Conservation (phyloP, 2,113 vertebrate genomes). For the Ptychochromis oligacanthus region DNA sequence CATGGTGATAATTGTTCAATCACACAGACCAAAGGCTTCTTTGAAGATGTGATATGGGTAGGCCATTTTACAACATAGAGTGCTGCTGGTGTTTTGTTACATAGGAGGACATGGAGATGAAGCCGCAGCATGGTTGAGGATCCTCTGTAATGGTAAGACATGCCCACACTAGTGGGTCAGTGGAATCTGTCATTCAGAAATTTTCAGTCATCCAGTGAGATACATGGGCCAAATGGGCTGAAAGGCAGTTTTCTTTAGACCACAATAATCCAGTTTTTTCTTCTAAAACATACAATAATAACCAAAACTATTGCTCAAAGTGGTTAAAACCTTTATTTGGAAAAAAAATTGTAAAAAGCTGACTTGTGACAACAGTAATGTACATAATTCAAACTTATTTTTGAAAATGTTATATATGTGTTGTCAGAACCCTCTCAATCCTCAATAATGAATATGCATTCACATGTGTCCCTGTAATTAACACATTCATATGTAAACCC, state of each 20-base stretch:
- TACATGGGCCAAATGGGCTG: neutral
- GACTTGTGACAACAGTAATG: neutral
- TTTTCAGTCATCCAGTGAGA: conserved; percentile 43
- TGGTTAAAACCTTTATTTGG: neutral
- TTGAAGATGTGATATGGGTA: conserved; percentile 65
- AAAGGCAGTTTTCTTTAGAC: conserved; percentile 5
- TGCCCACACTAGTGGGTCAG: conserved; percentile 70
- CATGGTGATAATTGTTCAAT: conserved; percentile 80
- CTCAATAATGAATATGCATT: conserved; percentile 35
- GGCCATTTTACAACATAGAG: conserved; percentile 28
- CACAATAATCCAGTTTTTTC: neutral
- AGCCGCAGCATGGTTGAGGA: conserved; percentile 32
- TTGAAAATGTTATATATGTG: neutral
- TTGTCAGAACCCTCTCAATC: conserved; percentile 9
- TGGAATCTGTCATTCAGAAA: conserved; percentile 46
- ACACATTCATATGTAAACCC: conserved; percentile 9
- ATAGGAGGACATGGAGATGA: conserved; percentile 30
- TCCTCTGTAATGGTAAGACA: conserved; percentile 46
- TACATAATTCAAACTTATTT: neutral
- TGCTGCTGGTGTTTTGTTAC: conserved; percentile 73
- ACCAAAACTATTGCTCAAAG: neutral
- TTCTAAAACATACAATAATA: neutral
- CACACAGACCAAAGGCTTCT: conserved; percentile 59
- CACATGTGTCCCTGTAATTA: conserved; percentile 28
- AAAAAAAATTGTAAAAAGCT: neutral